Evolutionary conservation across 2,113 vertebrate species (phyloP), one percentile per base, ranked within the genome.

Genomic region (Strix uralensis): DNA sequence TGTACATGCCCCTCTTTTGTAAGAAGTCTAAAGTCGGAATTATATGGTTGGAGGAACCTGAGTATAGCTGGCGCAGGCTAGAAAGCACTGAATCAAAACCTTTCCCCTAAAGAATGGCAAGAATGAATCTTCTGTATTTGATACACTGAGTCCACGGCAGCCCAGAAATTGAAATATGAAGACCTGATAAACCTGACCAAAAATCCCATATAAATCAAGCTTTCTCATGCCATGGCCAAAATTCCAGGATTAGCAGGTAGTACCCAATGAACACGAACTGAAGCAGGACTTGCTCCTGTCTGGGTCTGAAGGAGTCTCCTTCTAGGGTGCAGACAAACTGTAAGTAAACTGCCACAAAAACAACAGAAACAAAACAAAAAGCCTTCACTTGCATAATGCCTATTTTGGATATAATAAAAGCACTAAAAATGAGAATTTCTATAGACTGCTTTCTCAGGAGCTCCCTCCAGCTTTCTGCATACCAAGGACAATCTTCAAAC

Each of bases 261-360:
- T 27, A 42, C 32, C 7, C 1, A 1, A 62, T 0, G 9, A 86
- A 71, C 1, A 26, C 2, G 11, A 87, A 46, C n/a, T n/a, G 21
- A 86, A 83, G 38, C 10, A 89, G 55, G 9, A 54, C 16, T 67
- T 66, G 38, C 54, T 59, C 29, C 20, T 36, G 8, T 19, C 26
- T 40, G 36, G 20, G 20, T 44, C n/a, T 38, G 54, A 74, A 59
- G 22, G 40, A 66, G n/a, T 59, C 58, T 34, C 20, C 30, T 49
- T 84, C 40, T 55, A 55, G 54, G 32, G 22, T 57, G 25, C 13
- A 7, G 22, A 55, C 19, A 5, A 84, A 54, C 46, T 73, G 15
- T 34, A 61, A 77, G 15, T 12, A 78, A 92, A 44, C 11, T 40
- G 16, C 49, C 57, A 62, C 16, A 89, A 82, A 89, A 73, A 5